Evolutionary conservation across 2,888 invertebrate species (phyloP).

Genomic region (Mythimna pallens): DNA sequence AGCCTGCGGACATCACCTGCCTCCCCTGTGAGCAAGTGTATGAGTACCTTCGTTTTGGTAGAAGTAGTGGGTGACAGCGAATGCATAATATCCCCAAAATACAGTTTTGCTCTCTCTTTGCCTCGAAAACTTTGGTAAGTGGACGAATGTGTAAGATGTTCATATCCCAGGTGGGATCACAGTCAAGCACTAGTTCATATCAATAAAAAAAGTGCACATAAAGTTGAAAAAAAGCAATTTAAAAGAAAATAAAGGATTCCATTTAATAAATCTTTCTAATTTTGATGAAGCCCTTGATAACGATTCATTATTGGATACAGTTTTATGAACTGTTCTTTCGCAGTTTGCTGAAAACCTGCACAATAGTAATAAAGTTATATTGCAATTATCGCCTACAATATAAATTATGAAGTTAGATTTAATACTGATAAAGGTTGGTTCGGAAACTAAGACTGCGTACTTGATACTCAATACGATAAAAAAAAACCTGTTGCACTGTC

Average conservation of each 20-base stretch:
- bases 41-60: conserved; percentile 53
- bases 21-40: conserved; percentile 72
- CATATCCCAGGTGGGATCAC: no score
- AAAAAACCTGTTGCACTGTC: no score
- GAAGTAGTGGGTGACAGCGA: conserved; percentile 55
- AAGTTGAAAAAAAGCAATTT: neutral
- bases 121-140: neutral
- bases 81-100: neutral
- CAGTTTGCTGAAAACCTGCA: neutral
- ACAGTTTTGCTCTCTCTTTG: neutral
- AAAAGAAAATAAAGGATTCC: no score
- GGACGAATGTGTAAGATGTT: no score
- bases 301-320: neutral
- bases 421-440: neutral
- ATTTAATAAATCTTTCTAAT: neutral
- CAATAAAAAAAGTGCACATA: neutral
- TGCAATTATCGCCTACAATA: neutral
- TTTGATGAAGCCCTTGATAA: neutral
- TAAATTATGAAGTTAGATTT: neutral
- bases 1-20: conserved; percentile 79
- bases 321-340: no score
- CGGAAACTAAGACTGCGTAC: no score
- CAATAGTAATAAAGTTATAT: neutral
- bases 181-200: no score
- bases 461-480: no score